phyloP scores from a whole-genome alignment of 2,797 vertebrate species.

The Diplodus puntazzo region DNA sequence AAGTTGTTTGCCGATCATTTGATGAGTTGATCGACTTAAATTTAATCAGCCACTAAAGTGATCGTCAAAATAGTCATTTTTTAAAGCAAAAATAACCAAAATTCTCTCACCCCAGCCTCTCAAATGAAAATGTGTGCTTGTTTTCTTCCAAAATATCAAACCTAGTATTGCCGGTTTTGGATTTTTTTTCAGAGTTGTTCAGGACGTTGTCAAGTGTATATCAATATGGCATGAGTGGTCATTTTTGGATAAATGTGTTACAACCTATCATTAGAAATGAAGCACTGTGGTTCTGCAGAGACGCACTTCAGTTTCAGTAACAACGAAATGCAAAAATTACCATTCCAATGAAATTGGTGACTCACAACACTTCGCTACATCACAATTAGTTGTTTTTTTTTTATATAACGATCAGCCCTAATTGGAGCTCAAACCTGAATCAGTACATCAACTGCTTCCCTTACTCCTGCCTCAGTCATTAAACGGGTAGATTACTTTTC shows the following conservation, averaged over 20 bases:
- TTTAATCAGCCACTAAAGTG: neutral
- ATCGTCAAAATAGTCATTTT: neutral
- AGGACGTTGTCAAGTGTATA: too few relatives aligned
- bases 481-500: constrained; percentile 39
- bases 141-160: neutral
- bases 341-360: too few relatives aligned
- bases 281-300: too few relatives aligned
- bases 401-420: neutral
- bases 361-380: too few relatives aligned
- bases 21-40: neutral
- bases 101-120: neutral
- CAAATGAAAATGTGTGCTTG: neutral
- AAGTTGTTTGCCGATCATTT: neutral
- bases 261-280: too few relatives aligned
- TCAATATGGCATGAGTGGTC: too few relatives aligned
- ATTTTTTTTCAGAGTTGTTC: too few relatives aligned
- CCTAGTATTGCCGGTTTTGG: neutral
- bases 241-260: too few relatives aligned
- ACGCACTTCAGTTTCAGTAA: too few relatives aligned
- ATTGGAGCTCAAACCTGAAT: neutral
- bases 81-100: neutral
- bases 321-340: too few relatives aligned
- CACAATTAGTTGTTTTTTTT: too few relatives aligned
- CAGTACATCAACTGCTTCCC: neutral
- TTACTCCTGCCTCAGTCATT: constrained; percentile 8